phyloP scores from a whole-genome alignment of 1,140 invertebrate species.

The Hestina assimilis region DNA sequence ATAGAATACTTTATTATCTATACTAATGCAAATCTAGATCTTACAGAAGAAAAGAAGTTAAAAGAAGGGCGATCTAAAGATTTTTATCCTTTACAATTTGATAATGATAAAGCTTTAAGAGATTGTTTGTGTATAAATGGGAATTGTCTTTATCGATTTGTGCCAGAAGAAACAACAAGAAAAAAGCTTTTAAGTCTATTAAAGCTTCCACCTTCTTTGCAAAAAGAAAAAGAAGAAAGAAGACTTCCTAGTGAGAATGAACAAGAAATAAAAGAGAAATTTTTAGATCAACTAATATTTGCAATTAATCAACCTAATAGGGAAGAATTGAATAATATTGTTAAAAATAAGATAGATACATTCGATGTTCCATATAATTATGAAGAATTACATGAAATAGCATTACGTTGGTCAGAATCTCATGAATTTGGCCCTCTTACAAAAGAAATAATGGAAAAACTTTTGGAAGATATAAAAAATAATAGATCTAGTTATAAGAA shows the following conservation, averaged over 20 bases:
- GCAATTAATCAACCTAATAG: slow-evolving; percentile 11
- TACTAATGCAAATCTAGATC: slow-evolving; percentile 15
- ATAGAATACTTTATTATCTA: slow-evolving; percentile 10
- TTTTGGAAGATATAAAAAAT: slow-evolving; percentile 18
- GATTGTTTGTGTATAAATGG: slow-evolving; percentile 1
- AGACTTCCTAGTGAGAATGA: slow-evolving; percentile 13
- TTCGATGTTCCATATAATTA: slow-evolving; percentile 13
- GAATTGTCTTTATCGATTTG: slow-evolving; percentile 12
- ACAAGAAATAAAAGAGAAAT: slow-evolving; percentile 12
- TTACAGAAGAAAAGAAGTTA: slow-evolving; percentile 15
- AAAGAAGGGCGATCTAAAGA: slow-evolving; percentile 16
- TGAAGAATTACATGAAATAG: slow-evolving; percentile 14
- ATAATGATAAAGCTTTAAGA: slow-evolving; percentile 9
- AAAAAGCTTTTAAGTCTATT: slow-evolving; percentile 13
- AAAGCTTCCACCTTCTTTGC: slow-evolving; percentile 18
- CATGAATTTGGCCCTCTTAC: slow-evolving; percentile 10
- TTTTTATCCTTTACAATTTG: slow-evolving; percentile 11
- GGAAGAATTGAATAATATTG: slow-evolving; percentile 11
- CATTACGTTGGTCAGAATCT: slow-evolving; percentile 18
- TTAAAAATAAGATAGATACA: slow-evolving; percentile 8
- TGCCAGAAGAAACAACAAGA: slow-evolving; percentile 15
- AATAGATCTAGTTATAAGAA: slow-evolving; percentile 15
- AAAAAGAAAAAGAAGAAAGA: slow-evolving; percentile 13
- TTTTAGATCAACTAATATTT: slow-evolving; percentile 17
- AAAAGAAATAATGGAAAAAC: slow-evolving; percentile 5